A percentile compares a stretch with the other conserved stretches of the same genome.
These are phyloP conservation scores for Drosophila jambulina DNA, from an alignment of 1,140 invertebrate genomes.

Conservation along the genomic window DNA sequence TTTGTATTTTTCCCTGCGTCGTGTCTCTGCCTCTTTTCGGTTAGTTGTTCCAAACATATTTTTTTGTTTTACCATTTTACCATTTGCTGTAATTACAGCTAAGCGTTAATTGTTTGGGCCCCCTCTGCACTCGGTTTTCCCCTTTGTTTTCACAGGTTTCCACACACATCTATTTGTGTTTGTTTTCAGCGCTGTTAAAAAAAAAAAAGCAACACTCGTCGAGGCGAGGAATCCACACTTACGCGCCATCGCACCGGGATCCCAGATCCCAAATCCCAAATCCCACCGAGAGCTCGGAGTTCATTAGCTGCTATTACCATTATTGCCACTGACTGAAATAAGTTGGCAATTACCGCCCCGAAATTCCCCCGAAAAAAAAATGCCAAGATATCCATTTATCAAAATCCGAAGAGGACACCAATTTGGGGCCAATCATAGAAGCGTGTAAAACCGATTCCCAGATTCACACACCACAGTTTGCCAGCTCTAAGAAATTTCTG, in stretches of 20 bases:
- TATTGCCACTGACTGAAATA: constrained; percentile 26
- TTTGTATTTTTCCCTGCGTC: constrained; percentile 30
- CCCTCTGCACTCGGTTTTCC: constrained; percentile 58
- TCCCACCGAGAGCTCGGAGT: constrained; percentile 27
- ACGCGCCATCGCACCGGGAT: constrained; percentile 47
- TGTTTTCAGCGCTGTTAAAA: constrained; percentile 58
- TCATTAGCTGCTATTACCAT: constrained; percentile 76
- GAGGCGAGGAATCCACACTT: constrained; percentile 79
- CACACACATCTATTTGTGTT: constrained; percentile 57
- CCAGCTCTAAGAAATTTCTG: constrained; percentile 10
- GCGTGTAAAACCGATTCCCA: constrained; percentile 10
- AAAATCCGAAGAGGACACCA: constrained; percentile 41
- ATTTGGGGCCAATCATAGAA: constrained; percentile 15
- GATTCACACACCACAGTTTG: constrained; percentile 2
- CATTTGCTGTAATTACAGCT: constrained; percentile 76
- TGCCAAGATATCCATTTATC: constrained; percentile 30
- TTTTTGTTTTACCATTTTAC: constrained; percentile 48
- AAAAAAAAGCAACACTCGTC: constrained; percentile 55
- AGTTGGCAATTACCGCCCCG: constrained; percentile 40
- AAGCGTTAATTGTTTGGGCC: constrained; percentile 76
- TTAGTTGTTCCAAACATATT: constrained; percentile 63
- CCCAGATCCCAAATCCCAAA: constrained; percentile 10
- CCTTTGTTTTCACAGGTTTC: constrained; percentile 51
- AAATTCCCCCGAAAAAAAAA: constrained; percentile 16
- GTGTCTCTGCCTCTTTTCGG: constrained; percentile 34